phyloP scores from a whole-genome alignment of 2,797 vertebrate species.

The Schizopygopsis pylzovi region DNA sequence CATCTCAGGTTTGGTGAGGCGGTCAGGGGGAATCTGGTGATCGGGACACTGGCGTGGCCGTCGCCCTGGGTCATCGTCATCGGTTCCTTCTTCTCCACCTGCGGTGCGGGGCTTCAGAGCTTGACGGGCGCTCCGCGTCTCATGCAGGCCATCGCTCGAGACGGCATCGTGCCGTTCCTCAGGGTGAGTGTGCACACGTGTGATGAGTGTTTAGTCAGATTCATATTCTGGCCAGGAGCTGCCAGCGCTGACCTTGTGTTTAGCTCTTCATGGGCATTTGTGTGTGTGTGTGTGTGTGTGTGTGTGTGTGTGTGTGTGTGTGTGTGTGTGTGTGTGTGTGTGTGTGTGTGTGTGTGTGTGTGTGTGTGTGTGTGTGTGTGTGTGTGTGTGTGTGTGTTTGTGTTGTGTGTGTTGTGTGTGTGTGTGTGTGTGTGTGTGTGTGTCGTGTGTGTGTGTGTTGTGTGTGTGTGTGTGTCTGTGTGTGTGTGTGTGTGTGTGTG shows the following conservation, averaged over 20 bases:
- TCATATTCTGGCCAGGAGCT: neutral
- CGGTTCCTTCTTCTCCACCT: conserved; percentile 96
- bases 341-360: neutral
- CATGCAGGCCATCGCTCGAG: conserved; percentile 93
- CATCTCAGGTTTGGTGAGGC: conserved; percentile 90
- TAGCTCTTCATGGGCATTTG: neutral
- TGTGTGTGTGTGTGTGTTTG: no score
- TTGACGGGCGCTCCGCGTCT: conserved; percentile 96
- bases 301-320: conserved; percentile 6
- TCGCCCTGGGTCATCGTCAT: conserved; percentile 97
- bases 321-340: conserved; percentile 24
- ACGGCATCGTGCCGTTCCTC: conserved; percentile 92
- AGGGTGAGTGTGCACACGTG: conserved; percentile 76
- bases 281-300: conserved; percentile 18
- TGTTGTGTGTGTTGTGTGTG: no score
- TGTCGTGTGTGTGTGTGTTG: no score
- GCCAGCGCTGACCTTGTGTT: neutral
- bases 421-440: no score
- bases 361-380: neutral
- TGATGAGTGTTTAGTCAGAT: neutral
- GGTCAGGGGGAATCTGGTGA: conserved; percentile 93
- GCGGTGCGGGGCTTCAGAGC: conserved; percentile 96
- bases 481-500: no score
- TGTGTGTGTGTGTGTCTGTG: no score
- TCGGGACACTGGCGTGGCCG: conserved; percentile 93